A percentile compares a stretch with the other conserved stretches of the same genome.
These are phyloP conservation scores for Litocranius walleri DNA, from an alignment of 2,113 vertebrate species.

Conservation along the genomic window DNA sequence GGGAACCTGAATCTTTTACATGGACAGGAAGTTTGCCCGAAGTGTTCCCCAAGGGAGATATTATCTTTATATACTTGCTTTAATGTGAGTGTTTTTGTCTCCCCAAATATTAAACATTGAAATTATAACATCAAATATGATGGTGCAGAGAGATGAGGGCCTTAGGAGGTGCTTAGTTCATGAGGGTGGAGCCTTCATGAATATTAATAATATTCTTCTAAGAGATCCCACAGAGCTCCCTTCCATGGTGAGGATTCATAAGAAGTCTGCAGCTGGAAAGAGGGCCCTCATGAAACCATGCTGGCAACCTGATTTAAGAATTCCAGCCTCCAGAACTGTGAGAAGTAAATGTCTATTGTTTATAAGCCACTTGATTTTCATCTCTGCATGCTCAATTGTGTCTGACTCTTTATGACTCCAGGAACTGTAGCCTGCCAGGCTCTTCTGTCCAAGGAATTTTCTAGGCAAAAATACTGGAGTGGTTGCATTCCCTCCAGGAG, in stretches of 20 bases:
- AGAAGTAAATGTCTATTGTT: background rate
- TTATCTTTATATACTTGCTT: background rate
- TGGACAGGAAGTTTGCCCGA: background rate
- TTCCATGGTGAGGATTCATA: background rate
- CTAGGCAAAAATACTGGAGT: background rate
- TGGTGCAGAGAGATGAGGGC: background rate
- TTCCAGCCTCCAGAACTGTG: background rate
- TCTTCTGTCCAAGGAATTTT: background rate
- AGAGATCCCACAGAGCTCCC: background rate
- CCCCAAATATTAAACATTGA: background rate
- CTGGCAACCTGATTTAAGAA: background rate
- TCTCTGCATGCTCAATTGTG: background rate
- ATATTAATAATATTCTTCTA: background rate
- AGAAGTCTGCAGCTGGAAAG: background rate
- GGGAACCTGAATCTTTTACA: background rate
- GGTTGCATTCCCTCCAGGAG: background rate
- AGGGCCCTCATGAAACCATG: rapidly evolving
- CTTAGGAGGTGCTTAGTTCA: background rate
- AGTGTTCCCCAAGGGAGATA: background rate
- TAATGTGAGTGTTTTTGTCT: background rate
- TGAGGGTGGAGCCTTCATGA: background rate
- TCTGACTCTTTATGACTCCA: background rate
- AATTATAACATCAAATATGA: background rate
- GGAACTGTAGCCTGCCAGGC: background rate
- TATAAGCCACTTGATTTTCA: background rate